A percentile compares a stretch with the other conserved stretches of the same genome.
These are phyloP conservation scores for Dinomys branickii DNA, from an alignment of 2,113 vertebrate genomes.

Conservation along the genomic window DNA sequence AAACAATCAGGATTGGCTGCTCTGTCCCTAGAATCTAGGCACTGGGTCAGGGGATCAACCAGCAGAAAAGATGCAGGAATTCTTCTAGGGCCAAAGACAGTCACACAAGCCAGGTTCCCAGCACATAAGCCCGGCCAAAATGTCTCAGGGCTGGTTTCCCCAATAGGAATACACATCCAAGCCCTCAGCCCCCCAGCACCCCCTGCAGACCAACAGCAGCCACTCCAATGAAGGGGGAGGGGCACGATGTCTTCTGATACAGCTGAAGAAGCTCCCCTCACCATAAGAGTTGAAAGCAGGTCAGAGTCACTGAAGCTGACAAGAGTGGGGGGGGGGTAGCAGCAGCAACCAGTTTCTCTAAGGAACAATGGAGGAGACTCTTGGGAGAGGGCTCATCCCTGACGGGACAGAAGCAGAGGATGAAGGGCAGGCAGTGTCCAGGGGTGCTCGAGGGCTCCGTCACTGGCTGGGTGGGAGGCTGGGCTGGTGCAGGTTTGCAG, in stretches of 20 bases:
- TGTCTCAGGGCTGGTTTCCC: background rate
- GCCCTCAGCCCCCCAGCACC: too few relatives aligned
- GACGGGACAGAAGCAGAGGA: background rate
- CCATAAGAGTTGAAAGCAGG: constrained; percentile 48
- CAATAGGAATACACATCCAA: background rate
- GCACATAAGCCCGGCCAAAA: background rate
- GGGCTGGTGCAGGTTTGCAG: background rate
- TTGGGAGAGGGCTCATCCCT: constrained; percentile 50
- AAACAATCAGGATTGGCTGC: background rate
- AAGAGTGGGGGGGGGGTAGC: background rate
- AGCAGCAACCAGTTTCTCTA: constrained; percentile 40
- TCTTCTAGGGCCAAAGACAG: background rate
- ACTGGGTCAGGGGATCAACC: background rate
- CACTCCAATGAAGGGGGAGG: background rate
- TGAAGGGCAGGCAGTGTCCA: background rate
- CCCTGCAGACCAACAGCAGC: background rate
- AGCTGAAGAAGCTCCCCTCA: background rate
- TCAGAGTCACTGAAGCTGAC: background rate
- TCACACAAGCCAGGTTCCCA: rapidly evolving
- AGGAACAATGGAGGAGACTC: background rate
- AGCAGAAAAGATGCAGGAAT: background rate
- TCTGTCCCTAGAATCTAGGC: background rate
- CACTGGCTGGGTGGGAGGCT: constrained; percentile 33
- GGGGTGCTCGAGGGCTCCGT: background rate
- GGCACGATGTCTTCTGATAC: rapidly evolving